These are phyloP conservation scores for Campaea margaritaria DNA, from an alignment of 2,888 invertebrate species.

Conservation along the genomic window DNA sequence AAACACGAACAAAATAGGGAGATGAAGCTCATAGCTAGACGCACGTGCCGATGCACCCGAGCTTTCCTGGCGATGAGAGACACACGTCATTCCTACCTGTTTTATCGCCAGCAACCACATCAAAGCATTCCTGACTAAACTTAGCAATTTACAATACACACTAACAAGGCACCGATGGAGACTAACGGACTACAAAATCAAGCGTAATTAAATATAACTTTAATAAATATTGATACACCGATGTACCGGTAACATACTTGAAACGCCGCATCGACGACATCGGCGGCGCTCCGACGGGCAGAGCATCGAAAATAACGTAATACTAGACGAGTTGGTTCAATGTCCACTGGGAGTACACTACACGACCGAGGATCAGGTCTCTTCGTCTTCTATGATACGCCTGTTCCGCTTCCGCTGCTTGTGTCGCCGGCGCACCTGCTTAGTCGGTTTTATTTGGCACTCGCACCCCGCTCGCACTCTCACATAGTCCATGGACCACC, in stretches of 20 bases:
- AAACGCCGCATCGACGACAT: slow-evolving; percentile 33
- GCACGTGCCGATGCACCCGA: slow-evolving; percentile 14
- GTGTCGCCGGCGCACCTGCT: slow-evolving; percentile 70
- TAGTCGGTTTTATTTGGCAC: slow-evolving; percentile 89
- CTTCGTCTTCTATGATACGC: slow-evolving; percentile 66
- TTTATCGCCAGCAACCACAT: slow-evolving; percentile 29
- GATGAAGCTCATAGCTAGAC: slow-evolving; percentile 7
- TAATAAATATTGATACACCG: slow-evolving; percentile 64
- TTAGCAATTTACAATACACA: slow-evolving; percentile 57
- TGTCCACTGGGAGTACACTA: slow-evolving; percentile 56
- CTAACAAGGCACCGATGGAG: slow-evolving; percentile 66
- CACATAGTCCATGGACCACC: slow-evolving; percentile 93
- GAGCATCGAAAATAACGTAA: slow-evolving; percentile 23
- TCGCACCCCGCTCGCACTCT: slow-evolving; percentile 93
- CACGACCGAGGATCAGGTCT: slow-evolving; percentile 65
- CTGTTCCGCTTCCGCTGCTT: slow-evolving; percentile 69
- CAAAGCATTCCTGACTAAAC: slow-evolving; percentile 41
- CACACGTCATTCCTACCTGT: slow-evolving; percentile 24
- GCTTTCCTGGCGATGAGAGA: slow-evolving; percentile 24
- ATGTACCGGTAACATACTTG: slow-evolving; percentile 44
- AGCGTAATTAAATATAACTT: slow-evolving; percentile 66
- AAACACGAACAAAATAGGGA: slow-evolving; percentile 9
- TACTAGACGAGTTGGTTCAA: slow-evolving; percentile 66
- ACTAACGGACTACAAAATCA: slow-evolving; percentile 69
- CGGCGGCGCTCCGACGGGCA: slow-evolving; percentile 25